phyloP scores from a whole-genome alignment of 64 coral and sea anemone species.

The Trachythela sp. region DNA sequence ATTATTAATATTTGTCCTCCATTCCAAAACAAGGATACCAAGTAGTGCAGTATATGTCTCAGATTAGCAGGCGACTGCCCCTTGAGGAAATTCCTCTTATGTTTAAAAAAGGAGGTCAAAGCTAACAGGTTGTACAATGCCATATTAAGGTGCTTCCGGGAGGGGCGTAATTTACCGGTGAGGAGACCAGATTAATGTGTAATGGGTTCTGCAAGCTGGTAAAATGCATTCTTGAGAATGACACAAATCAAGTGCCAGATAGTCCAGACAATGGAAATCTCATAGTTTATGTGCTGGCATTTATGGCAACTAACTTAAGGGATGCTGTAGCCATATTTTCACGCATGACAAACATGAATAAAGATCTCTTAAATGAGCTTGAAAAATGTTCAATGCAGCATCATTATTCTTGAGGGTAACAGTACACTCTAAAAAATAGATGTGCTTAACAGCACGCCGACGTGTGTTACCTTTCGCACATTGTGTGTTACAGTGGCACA shows the following conservation, averaged over 20 bases:
- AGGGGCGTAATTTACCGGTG: too few relatives aligned
- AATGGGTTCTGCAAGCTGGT: too few relatives aligned
- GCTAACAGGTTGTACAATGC: too few relatives aligned
- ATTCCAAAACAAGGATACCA: neutral
- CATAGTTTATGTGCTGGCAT: constrained; percentile 18
- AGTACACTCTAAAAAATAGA: too few relatives aligned
- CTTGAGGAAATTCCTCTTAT: constrained; percentile 34
- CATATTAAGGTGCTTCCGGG: too few relatives aligned
- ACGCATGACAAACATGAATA: neutral
- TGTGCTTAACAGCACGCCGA: too few relatives aligned
- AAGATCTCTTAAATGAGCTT: constrained; percentile 22
- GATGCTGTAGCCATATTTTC: constrained; percentile 31
- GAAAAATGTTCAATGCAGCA: neutral
- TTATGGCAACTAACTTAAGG: constrained; percentile 14
- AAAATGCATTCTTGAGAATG: neutral
- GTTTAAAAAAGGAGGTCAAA: too few relatives aligned
- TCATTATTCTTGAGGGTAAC: constrained; percentile 34
- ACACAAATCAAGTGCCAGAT: constrained; percentile 26
- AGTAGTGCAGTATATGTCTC: constrained; percentile 5
- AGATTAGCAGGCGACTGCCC: neutral
- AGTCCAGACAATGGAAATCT: neutral
- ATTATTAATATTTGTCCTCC: neutral
- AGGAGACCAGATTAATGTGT: too few relatives aligned
- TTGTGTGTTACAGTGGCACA: too few relatives aligned
- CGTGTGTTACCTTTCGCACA: too few relatives aligned